Conservation (phyloP, 2,113 vertebrate species). For the Burhinus bistriatus region DNA sequence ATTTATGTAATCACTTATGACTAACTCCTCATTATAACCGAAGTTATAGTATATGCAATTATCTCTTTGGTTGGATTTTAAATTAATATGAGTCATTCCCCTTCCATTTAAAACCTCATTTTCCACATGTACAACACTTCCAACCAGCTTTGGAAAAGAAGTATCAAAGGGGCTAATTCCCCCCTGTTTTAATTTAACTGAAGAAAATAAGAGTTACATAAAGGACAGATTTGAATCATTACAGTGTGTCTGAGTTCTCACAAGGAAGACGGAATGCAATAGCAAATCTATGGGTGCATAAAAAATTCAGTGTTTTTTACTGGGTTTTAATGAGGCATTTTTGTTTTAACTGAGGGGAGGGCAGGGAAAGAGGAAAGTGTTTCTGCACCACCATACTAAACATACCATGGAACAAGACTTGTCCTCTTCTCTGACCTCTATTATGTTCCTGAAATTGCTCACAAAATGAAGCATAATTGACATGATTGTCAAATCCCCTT, state of each 20-base stretch:
- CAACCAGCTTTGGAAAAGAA: constrained; percentile 29
- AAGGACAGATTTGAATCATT: constrained; percentile 22
- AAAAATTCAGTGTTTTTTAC: constrained; percentile 5
- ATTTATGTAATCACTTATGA: constrained; percentile 62
- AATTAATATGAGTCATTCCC: constrained; percentile 54
- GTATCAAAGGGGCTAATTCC: constrained; percentile 23
- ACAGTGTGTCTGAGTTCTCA: not conserved
- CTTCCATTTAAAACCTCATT: constrained; percentile 55
- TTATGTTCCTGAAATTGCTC: not conserved
- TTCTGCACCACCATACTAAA: not conserved
- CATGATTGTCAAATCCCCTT: not conserved
- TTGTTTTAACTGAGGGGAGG: not conserved
- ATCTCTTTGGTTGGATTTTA: constrained; percentile 46
- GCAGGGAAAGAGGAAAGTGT: not conserved
- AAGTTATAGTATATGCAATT: constrained; percentile 53
- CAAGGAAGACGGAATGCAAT: constrained; percentile 3
- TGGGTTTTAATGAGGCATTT: not conserved
- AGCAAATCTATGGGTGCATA: not conserved
- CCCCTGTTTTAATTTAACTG: constrained; percentile 21
- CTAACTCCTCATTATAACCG: constrained; percentile 63
- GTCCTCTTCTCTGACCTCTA: not conserved
- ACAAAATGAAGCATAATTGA: not conserved
- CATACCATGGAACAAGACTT: not conserved
- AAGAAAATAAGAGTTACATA: constrained; percentile 9
- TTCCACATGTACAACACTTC: constrained; percentile 21